phyloP scores from a whole-genome alignment of 2,797 vertebrate genomes.

The Garrulus glandarius region DNA sequence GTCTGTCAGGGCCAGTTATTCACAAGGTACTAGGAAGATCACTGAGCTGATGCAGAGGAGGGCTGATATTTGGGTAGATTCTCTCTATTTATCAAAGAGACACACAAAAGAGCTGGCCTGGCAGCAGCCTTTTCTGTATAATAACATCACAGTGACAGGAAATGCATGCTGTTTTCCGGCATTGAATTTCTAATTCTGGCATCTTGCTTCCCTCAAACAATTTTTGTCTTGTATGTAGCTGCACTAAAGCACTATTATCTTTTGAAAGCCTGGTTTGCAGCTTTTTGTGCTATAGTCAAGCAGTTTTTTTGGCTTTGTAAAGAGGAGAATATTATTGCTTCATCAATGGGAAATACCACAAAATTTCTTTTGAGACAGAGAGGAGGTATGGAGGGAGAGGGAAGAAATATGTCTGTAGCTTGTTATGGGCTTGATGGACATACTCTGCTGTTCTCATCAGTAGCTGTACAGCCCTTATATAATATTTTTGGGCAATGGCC shows the following conservation, averaged over 20 bases:
- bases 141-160: conserved; percentile 32
- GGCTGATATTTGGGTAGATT: neutral
- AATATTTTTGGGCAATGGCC: neutral
- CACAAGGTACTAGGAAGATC: neutral
- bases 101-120: neutral
- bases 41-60: neutral
- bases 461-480: neutral
- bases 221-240: conserved; percentile 1
- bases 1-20: neutral
- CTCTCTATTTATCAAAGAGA: neutral
- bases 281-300: neutral
- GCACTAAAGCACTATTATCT: conserved; percentile 36
- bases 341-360: neutral
- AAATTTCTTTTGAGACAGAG: neutral
- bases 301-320: neutral
- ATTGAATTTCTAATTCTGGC: conserved; percentile 53
- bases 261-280: conserved; percentile 36
- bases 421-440: neutral
- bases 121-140: conserved; percentile 15
- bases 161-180: conserved; percentile 27
- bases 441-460: neutral
- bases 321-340: neutral
- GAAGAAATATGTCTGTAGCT: neutral
- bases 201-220: conserved; percentile 28
- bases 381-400: neutral